Evolutionary conservation across 2,113 vertebrate genomes (phyloP).

Genomic region (Megaceryle maxima): DNA sequence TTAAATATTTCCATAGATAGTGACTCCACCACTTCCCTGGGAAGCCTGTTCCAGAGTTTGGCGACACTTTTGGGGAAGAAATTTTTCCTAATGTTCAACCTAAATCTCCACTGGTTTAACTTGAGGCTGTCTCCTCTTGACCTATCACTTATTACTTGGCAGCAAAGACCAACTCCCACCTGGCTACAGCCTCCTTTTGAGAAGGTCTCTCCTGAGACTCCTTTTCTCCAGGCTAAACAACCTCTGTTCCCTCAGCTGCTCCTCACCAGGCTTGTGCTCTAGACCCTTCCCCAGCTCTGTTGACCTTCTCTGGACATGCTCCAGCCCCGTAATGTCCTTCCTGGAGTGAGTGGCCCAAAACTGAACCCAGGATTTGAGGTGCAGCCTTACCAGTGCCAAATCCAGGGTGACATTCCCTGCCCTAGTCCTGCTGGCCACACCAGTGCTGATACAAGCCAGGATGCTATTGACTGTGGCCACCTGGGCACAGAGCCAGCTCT

Average conservation of each 20-base stretch:
- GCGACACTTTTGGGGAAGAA: neutral
- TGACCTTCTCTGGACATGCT: neutral
- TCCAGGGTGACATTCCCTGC: neutral
- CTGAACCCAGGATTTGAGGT: fast-evolving
- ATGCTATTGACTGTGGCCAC: neutral
- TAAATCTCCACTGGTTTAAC: neutral
- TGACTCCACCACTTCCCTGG: neutral
- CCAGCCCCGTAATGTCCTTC: neutral
- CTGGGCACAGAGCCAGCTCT: neutral
- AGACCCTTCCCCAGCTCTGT: neutral
- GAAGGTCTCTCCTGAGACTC: neutral
- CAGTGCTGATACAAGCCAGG: fast-evolving
- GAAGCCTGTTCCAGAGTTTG: no score
- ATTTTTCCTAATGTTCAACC: neutral
- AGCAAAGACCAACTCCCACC: neutral
- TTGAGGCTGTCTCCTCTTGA: neutral
- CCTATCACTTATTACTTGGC: neutral
- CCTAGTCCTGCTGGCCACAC: neutral
- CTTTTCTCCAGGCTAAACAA: neutral
- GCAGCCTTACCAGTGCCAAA: neutral
- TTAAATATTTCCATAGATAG: neutral
- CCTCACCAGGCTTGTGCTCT: neutral
- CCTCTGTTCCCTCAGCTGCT: neutral
- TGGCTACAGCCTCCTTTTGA: no score
- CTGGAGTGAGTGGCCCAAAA: neutral